A percentile compares a stretch with the other conserved stretches of the same genome.
Conservation (phyloP, 2,113 vertebrate genomes). For the Cynopterus brachyotis region DNA sequence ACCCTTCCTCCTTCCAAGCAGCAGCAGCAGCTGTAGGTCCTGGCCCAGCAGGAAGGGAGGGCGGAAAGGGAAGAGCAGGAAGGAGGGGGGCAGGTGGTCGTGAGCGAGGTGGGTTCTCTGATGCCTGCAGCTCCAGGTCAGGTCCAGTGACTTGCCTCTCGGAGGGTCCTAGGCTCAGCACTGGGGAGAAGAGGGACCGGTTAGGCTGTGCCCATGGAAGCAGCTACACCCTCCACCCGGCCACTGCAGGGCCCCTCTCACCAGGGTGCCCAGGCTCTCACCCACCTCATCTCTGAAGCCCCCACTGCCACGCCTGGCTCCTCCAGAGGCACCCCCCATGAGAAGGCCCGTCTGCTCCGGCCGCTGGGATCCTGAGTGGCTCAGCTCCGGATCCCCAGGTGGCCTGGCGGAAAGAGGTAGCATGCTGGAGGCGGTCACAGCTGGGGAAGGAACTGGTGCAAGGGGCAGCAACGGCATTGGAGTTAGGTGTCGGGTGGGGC, state of each 20-base stretch:
- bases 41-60: conserved; percentile 73
- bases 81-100: neutral
- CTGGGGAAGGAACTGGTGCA: neutral
- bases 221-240: too few species aligned
- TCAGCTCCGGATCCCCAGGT: conserved; percentile 43
- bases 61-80: neutral
- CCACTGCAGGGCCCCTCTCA: neutral
- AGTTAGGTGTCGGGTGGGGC: neutral
- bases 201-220: neutral
- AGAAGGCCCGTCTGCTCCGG: conserved; percentile 58
- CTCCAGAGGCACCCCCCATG: conserved; percentile 36
- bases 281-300: conserved; percentile 71
- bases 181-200: neutral
- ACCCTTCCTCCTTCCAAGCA: neutral
- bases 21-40: neutral
- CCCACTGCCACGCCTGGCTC: neutral
- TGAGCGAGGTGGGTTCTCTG: neutral
- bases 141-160: neutral
- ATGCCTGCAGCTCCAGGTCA: neutral
- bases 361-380: conserved; percentile 19
- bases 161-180: conserved; percentile 38
- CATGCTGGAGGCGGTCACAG: fast-evolving
- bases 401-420: conserved; percentile 26
- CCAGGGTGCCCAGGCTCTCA: neutral
- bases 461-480: fast-evolving